Conservation (phyloP, 2,797 vertebrate genomes). For the Chrosomus eos region DNA sequence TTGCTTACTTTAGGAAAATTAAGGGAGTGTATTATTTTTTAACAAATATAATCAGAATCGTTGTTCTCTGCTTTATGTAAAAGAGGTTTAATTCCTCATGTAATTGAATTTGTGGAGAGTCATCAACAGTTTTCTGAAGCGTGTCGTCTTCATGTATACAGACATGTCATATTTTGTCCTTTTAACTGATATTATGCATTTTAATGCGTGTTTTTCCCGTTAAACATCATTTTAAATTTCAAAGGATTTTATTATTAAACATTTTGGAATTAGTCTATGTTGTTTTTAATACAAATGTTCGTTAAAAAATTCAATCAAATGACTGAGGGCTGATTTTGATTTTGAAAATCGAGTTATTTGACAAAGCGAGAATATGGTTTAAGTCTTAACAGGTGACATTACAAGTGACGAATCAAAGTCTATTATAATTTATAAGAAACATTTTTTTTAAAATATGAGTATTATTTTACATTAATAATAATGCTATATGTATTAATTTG, state of each 20-base stretch:
- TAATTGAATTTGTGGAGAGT: not conserved
- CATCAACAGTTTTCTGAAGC: not conserved
- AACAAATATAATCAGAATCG: not conserved
- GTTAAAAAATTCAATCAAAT: not conserved
- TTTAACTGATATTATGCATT: not conserved
- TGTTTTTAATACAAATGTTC: no score
- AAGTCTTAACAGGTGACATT: not conserved
- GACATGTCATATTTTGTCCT: not conserved
- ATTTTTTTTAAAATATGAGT: not conserved
- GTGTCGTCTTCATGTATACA: not conserved
- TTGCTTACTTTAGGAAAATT: not conserved
- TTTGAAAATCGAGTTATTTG: conserved; percentile 8
- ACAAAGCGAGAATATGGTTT: not conserved
- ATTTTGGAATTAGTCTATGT: not conserved
- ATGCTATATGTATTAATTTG: not conserved
- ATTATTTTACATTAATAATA: not conserved
- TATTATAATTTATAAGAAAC: not conserved
- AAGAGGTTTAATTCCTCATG: not conserved
- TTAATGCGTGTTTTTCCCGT: not conserved
- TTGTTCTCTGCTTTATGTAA: not conserved
- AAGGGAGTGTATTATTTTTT: not conserved
- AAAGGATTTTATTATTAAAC: not conserved
- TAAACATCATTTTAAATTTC: not conserved
- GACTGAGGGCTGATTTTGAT: not conserved
- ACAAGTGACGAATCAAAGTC: not conserved